Evolutionary conservation across 2,113 vertebrate species (phyloP).

Genomic region (Myrmecophaga tridactyla): DNA sequence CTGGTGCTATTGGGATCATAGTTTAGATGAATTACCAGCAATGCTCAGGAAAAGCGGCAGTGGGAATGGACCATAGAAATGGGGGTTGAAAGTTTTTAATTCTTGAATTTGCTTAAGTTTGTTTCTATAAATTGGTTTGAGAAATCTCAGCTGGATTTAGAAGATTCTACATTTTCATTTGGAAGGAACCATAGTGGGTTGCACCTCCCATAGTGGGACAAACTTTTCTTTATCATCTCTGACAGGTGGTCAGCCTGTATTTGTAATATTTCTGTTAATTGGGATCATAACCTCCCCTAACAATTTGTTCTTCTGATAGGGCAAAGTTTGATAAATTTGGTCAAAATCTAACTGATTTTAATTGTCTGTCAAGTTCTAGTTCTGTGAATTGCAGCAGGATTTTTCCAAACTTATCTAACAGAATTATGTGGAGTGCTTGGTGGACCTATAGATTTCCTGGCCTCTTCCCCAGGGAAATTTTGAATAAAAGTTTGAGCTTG

Average conservation of each 20-base stretch:
- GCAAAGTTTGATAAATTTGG: neutral
- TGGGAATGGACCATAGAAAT: constrained; percentile 11
- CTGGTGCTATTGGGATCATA: constrained; percentile 50
- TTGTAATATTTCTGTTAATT: neutral
- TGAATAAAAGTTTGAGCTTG: neutral
- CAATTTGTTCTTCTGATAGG: neutral
- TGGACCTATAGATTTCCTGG: neutral
- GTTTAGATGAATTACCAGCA: constrained; percentile 62
- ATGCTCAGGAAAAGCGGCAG: constrained; percentile 36
- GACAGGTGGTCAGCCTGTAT: constrained; percentile 34
- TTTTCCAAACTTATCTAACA: constrained; percentile 1
- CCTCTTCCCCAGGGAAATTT: neutral
- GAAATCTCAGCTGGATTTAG: constrained; percentile 58
- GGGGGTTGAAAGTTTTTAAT: constrained; percentile 24
- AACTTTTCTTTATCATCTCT: constrained; percentile 44
- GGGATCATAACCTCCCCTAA: neutral
- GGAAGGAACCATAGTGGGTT: constrained; percentile 31
- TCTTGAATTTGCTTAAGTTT: constrained; percentile 48
- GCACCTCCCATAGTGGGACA: neutral
- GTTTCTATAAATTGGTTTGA: constrained; percentile 52
- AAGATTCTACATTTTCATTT: constrained; percentile 46
- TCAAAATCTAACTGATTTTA: constrained; percentile 43
- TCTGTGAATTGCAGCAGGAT: neutral
- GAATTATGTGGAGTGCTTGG: neutral
- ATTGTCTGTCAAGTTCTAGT: neutral